Conservation (phyloP, 2,113 vertebrate species). For the Colossoma macropomum region DNA sequence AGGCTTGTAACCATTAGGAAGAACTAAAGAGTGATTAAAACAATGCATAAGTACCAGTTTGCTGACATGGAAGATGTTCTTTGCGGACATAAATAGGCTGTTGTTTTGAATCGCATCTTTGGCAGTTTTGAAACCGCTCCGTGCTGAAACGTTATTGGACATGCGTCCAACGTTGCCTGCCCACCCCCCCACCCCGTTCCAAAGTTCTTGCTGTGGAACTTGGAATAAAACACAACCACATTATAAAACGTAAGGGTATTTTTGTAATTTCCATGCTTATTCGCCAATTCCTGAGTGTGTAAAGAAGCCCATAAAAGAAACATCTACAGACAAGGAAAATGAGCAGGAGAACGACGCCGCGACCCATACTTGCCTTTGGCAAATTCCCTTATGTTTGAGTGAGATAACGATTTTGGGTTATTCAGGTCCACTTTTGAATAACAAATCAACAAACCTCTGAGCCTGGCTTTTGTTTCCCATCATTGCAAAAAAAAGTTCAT, state of each 20-base stretch:
- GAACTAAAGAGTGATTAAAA: conserved; percentile 33
- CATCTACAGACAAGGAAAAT: conserved; percentile 31
- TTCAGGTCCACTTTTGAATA: background rate
- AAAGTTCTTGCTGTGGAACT: conserved; percentile 18
- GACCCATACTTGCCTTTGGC: conserved; percentile 21
- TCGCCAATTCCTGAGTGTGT: conserved; percentile 44
- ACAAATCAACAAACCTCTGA: background rate
- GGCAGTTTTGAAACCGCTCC: conserved; percentile 23
- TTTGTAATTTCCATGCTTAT: conserved; percentile 45
- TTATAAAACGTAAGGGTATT: conserved; percentile 34
- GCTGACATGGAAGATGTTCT: conserved; percentile 19
- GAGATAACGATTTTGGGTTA: background rate
- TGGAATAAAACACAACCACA: conserved; percentile 25
- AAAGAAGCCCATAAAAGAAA: conserved; percentile 34
- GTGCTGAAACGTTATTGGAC: background rate
- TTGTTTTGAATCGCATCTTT: conserved; percentile 46
- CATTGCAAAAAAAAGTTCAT: background rate
- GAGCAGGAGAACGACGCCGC: background rate
- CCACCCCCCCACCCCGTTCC: background rate
- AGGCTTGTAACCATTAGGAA: conserved; percentile 41
- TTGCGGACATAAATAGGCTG: conserved; percentile 40
- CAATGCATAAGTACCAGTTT: conserved; percentile 34
- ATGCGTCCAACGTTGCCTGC: background rate
- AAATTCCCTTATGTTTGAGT: background rate
- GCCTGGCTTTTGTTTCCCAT: background rate